phyloP scores from a whole-genome alignment of 1,140 invertebrate genomes.

The Saxidomus purpurata region DNA sequence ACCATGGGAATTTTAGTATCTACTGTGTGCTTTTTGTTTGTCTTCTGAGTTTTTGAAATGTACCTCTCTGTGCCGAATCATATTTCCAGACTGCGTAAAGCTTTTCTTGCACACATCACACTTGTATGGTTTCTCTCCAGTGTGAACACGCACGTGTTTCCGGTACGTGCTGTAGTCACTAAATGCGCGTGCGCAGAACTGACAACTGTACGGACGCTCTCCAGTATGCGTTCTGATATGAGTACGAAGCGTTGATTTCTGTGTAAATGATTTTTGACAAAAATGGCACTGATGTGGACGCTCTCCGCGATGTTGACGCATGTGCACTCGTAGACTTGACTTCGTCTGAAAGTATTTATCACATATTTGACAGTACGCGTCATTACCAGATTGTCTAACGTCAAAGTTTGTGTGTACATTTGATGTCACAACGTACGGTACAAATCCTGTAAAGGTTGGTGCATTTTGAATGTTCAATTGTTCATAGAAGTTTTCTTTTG shows the following conservation, averaged over 20 bases:
- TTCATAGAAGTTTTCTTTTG: neutral
- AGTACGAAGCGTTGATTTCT: constrained; percentile 77
- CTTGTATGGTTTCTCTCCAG: constrained; percentile 95
- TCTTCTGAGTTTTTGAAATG: constrained; percentile 47
- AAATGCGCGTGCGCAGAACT: constrained; percentile 91
- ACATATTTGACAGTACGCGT: constrained; percentile 13
- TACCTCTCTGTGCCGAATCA: constrained; percentile 83
- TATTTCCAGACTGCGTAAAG: constrained; percentile 95
- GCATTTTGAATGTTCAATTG: neutral
- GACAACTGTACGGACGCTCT: constrained; percentile 82
- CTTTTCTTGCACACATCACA: constrained; percentile 96
- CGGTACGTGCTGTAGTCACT: constrained; percentile 86
- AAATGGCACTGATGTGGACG: constrained; percentile 43
- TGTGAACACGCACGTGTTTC: constrained; percentile 88
- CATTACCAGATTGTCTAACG: neutral
- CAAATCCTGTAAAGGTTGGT: neutral
- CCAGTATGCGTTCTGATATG: constrained; percentile 80
- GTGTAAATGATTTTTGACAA: constrained; percentile 91
- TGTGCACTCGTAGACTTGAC: constrained; percentile 25
- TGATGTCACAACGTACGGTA: neutral
- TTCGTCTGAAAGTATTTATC: constrained; percentile 47
- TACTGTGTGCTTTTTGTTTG: neutral
- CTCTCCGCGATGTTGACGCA: constrained; percentile 23
- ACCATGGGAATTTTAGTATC: too few species aligned
- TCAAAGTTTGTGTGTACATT: neutral